Evolutionary conservation across 2,797 vertebrate species (phyloP).

Genomic region (Salarias fasciatus): DNA sequence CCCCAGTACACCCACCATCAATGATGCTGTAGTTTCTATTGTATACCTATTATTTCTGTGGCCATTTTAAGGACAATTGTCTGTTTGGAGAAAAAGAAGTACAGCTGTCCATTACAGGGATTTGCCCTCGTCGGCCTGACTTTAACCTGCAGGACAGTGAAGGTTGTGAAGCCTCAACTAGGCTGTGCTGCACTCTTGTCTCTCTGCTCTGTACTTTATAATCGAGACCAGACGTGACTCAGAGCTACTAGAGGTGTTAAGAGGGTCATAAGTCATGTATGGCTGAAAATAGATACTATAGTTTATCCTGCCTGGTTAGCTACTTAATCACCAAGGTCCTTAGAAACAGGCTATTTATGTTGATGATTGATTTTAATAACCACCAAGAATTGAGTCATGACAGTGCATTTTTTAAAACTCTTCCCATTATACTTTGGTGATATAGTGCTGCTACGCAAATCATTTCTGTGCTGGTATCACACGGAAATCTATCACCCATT

Average conservation of each 20-base stretch:
- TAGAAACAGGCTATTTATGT: constrained; percentile 71
- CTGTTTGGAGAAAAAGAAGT: constrained; percentile 37
- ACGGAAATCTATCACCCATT: constrained; percentile 29
- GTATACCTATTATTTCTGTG: constrained; percentile 14
- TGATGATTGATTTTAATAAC: constrained; percentile 60
- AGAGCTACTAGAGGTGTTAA: constrained; percentile 75
- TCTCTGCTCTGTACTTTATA: constrained; percentile 60
- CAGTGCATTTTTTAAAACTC: constrained; percentile 48
- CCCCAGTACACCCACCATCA: constrained; percentile 18
- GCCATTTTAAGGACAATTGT: constrained; percentile 28
- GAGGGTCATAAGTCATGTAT: constrained; percentile 74
- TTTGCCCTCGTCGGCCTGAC: constrained; percentile 53
- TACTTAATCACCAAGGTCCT: constrained; percentile 68
- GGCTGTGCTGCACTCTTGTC: constrained; percentile 39
- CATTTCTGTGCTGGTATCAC: constrained; percentile 18
- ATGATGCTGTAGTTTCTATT: constrained; percentile 25
- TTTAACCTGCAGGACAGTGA: constrained; percentile 66
- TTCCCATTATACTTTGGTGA: constrained; percentile 48
- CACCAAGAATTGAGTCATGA: constrained; percentile 60
- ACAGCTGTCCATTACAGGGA: constrained; percentile 39
- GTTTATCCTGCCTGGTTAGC: constrained; percentile 73
- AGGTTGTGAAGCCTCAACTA: constrained; percentile 55
- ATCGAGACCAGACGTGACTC: constrained; percentile 72
- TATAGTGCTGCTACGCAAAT: constrained; percentile 37
- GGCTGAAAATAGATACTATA: constrained; percentile 76